A percentile compares a stretch with the other conserved stretches of the same genome.
phyloP scores from a whole-genome alignment of 1,140 invertebrate genomes.

The Cydia splendana region DNA sequence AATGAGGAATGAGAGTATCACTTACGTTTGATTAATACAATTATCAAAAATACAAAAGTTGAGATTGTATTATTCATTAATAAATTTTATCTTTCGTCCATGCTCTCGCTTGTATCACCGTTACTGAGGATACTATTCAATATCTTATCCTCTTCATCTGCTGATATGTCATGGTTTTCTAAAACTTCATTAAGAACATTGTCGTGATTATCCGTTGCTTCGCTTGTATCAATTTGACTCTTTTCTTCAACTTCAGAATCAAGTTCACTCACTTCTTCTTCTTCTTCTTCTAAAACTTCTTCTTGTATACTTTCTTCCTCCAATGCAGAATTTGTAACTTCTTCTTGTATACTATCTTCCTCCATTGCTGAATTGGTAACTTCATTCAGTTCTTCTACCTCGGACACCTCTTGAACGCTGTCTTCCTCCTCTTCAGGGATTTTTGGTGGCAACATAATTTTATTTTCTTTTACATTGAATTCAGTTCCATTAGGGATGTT shows the following conservation, averaged over 20 bases:
- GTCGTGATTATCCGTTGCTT: slow-evolving; percentile 34
- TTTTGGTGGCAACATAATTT: background rate
- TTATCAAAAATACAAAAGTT: slow-evolving; percentile 34
- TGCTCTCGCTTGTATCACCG: slow-evolving; percentile 38
- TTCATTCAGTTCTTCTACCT: slow-evolving; percentile 33
- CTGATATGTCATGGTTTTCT: slow-evolving; percentile 34
- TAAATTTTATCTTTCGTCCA: slow-evolving; percentile 41
- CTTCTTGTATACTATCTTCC: slow-evolving; percentile 21
- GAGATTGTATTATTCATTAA: background rate
- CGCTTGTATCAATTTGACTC: slow-evolving; percentile 28
- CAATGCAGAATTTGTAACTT: slow-evolving; percentile 15
- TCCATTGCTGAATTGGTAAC: slow-evolving; percentile 21
- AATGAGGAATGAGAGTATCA: slow-evolving; percentile 29
- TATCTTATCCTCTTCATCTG: slow-evolving; percentile 44
- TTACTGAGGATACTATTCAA: slow-evolving; percentile 47
- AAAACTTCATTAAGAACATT: slow-evolving; percentile 39
- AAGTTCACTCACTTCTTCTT: slow-evolving; percentile 10
- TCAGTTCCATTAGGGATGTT: background rate
- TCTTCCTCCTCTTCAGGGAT: background rate
- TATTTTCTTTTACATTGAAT: background rate
- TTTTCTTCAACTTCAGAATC: slow-evolving; percentile 33
- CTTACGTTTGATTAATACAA: background rate
- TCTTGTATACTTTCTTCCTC: slow-evolving; percentile 20
- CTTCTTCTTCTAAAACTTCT: slow-evolving; percentile 32
- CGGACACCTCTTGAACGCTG: background rate